Conservation (phyloP, 2,797 vertebrate genomes). For the Uromys caudimaculatus region DNA sequence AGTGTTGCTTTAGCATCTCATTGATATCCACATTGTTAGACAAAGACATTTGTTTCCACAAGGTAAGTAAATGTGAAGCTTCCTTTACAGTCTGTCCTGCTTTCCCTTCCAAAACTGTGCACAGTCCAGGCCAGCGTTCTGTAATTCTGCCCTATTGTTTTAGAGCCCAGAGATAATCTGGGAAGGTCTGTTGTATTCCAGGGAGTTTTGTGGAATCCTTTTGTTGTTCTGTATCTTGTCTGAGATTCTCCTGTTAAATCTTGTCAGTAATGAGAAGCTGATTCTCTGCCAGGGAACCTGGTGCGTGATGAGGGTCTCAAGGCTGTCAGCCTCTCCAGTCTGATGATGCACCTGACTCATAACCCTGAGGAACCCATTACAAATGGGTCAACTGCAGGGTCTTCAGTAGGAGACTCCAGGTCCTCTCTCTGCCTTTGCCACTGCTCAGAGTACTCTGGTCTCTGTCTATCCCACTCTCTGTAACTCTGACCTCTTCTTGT, state of each 20-base stretch:
- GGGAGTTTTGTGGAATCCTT: background rate
- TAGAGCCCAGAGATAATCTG: background rate
- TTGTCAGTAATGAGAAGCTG: background rate
- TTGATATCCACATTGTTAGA: background rate
- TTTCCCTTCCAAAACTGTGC: background rate
- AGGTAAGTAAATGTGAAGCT: background rate
- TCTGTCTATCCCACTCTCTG: background rate
- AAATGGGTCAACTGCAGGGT: background rate
- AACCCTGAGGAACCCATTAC: background rate
- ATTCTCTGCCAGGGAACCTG: background rate
- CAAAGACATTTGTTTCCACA: background rate
- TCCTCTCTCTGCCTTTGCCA: background rate
- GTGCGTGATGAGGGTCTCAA: background rate
- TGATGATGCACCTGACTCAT: background rate
- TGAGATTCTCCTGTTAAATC: constrained; percentile 22
- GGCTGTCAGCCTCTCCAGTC: background rate
- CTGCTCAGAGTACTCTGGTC: background rate
- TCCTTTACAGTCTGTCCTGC: background rate
- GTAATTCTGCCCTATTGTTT: background rate
- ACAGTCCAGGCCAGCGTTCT: background rate
- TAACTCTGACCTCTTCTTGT: background rate
- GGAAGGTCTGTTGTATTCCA: background rate
- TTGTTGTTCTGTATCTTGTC: background rate
- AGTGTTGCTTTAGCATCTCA: background rate
- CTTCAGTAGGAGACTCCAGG: background rate